Evolutionary conservation across 92 coral and sea anemone genomes (phyloP).

Genomic region (Palythoa grandiflora): DNA sequence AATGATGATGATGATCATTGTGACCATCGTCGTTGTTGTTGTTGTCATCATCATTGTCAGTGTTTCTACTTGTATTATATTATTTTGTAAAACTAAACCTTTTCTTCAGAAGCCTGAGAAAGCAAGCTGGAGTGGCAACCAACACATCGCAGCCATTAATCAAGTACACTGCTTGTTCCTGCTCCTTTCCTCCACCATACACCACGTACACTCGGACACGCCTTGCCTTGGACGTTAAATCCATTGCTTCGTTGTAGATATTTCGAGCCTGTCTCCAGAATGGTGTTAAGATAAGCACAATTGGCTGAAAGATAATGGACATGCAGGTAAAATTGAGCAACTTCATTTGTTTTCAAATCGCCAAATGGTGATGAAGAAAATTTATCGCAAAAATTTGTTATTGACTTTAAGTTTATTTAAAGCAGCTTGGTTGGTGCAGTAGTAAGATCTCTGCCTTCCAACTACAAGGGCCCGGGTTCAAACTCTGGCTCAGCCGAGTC

Average conservation of each 20-base stretch:
- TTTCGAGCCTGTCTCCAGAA: constrained; percentile 75
- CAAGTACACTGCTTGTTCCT: constrained; percentile 73
- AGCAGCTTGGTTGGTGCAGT: too few relatives aligned
- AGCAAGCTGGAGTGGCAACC: constrained; percentile 91
- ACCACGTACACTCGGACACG: constrained; percentile 75
- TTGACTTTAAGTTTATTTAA: too few relatives aligned
- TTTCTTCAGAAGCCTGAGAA: constrained; percentile 84
- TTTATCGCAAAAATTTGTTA: too few relatives aligned
- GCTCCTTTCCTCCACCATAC: constrained; percentile 90
- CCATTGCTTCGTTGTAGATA: constrained; percentile 66
- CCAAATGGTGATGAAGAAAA: too few relatives aligned
- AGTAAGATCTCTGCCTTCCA: too few relatives aligned
- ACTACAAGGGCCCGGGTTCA: too few relatives aligned
- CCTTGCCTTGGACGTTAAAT: constrained; percentile 60
- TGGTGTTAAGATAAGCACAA: constrained; percentile 74
- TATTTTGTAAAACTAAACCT: constrained; percentile 17
- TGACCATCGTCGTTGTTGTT: too few relatives aligned
- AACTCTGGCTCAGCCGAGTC: too few relatives aligned
- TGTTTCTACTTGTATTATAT: too few relatives aligned
- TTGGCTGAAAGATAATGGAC: constrained; percentile 68
- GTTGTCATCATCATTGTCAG: too few relatives aligned
- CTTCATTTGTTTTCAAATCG: too few relatives aligned
- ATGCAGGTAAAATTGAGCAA: not conserved
- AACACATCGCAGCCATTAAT: constrained; percentile 95
- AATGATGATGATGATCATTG: too few relatives aligned